Evolutionary conservation across 2,888 invertebrate species (phyloP).

Genomic region (Molorchus minor): DNA sequence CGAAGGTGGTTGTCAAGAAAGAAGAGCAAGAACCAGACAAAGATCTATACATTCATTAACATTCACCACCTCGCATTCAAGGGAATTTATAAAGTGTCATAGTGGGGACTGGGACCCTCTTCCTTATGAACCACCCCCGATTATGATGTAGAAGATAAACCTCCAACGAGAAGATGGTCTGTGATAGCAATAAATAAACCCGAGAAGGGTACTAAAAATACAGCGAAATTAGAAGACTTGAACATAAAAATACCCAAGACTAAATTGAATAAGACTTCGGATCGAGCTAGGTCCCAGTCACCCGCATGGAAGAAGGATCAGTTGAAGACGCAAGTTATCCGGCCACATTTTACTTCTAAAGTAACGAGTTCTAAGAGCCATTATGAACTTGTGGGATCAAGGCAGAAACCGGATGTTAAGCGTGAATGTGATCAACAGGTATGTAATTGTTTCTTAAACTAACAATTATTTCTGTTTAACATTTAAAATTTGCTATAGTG

Average conservation of each 20-base stretch:
- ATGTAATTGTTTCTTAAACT: conserved; percentile 38
- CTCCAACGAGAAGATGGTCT: conserved; percentile 54
- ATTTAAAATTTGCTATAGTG: conserved; percentile 8
- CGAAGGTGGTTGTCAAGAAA: conserved; percentile 35
- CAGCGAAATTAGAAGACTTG: conserved; percentile 48
- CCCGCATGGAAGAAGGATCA: conserved; percentile 57
- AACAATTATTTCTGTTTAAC: conserved; percentile 24
- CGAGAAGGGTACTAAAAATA: conserved; percentile 26
- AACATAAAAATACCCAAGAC: conserved; percentile 60
- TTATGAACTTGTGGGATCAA: conserved; percentile 55
- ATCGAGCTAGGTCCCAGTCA: conserved; percentile 60
- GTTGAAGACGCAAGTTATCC: conserved; percentile 43
- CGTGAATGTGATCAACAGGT: conserved; percentile 56
- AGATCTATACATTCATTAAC: conserved; percentile 45
- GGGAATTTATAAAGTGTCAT: conserved; percentile 57
- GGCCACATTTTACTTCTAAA: conserved; percentile 47
- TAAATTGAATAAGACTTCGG: conserved; percentile 51
- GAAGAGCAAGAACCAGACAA: conserved; percentile 50
- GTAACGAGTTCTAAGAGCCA: conserved; percentile 58
- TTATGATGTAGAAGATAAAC: conserved; percentile 54
- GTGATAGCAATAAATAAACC: conserved; percentile 51
- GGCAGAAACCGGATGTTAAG: conserved; percentile 57
- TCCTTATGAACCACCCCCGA: conserved; percentile 62
- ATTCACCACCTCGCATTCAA: conserved; percentile 48
- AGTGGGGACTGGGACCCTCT: conserved; percentile 55